phyloP scores from a whole-genome alignment of 1,140 invertebrate species.

The Drosophila pachea region DNA sequence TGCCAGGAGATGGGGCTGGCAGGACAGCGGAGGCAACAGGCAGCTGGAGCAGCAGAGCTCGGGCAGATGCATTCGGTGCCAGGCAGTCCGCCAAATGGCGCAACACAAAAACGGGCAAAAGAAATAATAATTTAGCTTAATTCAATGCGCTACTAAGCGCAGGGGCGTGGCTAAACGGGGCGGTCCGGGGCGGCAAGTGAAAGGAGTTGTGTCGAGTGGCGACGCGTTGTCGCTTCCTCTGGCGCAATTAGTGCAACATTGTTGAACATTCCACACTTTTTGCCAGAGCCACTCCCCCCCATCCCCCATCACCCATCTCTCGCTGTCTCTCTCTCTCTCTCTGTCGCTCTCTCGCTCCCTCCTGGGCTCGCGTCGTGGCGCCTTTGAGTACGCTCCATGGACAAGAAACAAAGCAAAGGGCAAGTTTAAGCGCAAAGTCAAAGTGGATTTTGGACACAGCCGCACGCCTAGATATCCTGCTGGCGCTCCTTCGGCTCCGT shows the following conservation, averaged over 20 bases:
- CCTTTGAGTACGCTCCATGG: constrained; percentile 37
- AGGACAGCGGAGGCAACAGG: not conserved
- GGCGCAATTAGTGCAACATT: constrained; percentile 74
- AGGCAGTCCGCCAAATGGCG: constrained; percentile 42
- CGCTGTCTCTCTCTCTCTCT: not conserved
- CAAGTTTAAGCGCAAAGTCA: constrained; percentile 63
- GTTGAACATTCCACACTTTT: constrained; percentile 40
- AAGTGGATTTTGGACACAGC: constrained; percentile 44
- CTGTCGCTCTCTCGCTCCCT: not conserved
- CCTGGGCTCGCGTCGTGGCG: constrained; percentile 29
- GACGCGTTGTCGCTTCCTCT: constrained; percentile 54
- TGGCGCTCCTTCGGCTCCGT: not conserved
- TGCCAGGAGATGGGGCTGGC: too few relatives aligned
- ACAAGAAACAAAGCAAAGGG: constrained; percentile 58
- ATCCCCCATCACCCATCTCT: constrained; percentile 8
- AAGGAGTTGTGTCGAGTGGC: constrained; percentile 39
- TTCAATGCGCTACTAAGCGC: constrained; percentile 54
- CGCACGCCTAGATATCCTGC: not conserved
- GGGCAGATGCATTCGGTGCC: constrained; percentile 57
- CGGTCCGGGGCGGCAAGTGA: not conserved
- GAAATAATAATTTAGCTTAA: constrained; percentile 65
- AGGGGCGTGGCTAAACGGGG: constrained; percentile 11
- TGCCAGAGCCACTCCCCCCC: too few relatives aligned
- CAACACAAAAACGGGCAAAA: constrained; percentile 48
- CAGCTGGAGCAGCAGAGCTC: not conserved